phyloP scores from a whole-genome alignment of 2,797 vertebrate species.

The Falco peregrinus region DNA sequence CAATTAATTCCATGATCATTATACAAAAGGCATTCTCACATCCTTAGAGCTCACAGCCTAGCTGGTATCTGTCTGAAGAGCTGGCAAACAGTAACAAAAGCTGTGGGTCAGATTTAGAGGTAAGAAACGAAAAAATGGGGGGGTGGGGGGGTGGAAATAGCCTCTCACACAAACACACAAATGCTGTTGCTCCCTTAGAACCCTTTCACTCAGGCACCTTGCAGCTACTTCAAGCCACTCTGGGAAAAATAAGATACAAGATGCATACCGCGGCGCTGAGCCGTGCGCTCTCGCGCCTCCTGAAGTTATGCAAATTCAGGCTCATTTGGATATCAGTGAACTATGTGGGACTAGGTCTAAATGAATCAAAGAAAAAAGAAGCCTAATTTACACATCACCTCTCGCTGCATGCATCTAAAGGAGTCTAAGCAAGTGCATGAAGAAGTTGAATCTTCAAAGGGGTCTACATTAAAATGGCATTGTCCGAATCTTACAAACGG shows the following conservation, averaged over 20 bases:
- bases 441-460: neutral
- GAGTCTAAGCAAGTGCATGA: neutral
- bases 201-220: neutral
- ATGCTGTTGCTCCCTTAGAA: neutral
- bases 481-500: neutral
- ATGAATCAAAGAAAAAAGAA: neutral
- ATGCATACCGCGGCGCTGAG: neutral
- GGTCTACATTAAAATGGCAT: neutral
- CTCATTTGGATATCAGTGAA: neutral
- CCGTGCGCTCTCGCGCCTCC: neutral
- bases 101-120: neutral
- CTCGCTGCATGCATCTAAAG: neutral
- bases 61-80: neutral
- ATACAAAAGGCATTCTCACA: constrained; percentile 28
- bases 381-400: neutral
- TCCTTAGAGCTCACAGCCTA: neutral
- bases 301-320: neutral
- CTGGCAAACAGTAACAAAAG: constrained; percentile 6
- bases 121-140: neutral
- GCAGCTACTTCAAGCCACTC: neutral
- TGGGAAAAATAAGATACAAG: neutral
- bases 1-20: constrained; percentile 1
- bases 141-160: neutral
- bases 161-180: neutral
- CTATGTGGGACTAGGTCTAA: neutral